Conservation (phyloP, 2,797 vertebrate species). For the Parotocinclus haroldoi region DNA sequence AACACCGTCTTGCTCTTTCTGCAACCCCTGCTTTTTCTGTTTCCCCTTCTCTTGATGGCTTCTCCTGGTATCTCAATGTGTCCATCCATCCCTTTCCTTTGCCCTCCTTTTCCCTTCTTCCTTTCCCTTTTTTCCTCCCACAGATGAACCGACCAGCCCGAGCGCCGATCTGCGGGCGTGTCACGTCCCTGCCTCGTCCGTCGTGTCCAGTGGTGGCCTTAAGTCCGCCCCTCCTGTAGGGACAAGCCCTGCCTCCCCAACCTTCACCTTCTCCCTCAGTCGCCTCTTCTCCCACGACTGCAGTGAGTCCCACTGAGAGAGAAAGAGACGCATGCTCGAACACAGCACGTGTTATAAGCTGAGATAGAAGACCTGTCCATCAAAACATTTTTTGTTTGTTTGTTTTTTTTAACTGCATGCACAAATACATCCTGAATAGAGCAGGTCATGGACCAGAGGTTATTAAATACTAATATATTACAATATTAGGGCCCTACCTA, state of each 20-base stretch:
- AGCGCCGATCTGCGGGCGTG: conserved; percentile 92
- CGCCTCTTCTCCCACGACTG: conserved; percentile 94
- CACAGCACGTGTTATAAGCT: not conserved
- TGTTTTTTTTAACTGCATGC: too few relatives aligned
- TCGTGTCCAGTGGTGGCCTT: conserved; percentile 94
- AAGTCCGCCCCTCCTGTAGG: conserved; percentile 81
- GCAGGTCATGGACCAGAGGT: too few relatives aligned
- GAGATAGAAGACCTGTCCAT: too few relatives aligned
- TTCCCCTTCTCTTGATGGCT: conserved; percentile 18
- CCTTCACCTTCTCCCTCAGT: conserved; percentile 87
- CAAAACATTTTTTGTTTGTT: too few relatives aligned
- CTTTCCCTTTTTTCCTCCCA: conserved; percentile 45
- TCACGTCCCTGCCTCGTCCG: conserved; percentile 91
- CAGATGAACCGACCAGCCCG: conserved; percentile 96
- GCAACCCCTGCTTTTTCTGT: conserved; percentile 34
- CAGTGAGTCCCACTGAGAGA: conserved; percentile 78
- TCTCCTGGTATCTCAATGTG: conserved; percentile 28
- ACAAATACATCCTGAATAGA: too few relatives aligned
- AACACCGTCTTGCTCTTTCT: conserved; percentile 12
- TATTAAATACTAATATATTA: too few relatives aligned
- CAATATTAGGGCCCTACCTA: too few relatives aligned
- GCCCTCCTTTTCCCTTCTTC: conserved; percentile 38
- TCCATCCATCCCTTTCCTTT: conserved; percentile 8
- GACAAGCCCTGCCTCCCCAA: conserved; percentile 84
- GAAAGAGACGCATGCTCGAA: conserved; percentile 19